Conservation (phyloP, 2,797 vertebrate genomes). For the Danio choprae region DNA sequence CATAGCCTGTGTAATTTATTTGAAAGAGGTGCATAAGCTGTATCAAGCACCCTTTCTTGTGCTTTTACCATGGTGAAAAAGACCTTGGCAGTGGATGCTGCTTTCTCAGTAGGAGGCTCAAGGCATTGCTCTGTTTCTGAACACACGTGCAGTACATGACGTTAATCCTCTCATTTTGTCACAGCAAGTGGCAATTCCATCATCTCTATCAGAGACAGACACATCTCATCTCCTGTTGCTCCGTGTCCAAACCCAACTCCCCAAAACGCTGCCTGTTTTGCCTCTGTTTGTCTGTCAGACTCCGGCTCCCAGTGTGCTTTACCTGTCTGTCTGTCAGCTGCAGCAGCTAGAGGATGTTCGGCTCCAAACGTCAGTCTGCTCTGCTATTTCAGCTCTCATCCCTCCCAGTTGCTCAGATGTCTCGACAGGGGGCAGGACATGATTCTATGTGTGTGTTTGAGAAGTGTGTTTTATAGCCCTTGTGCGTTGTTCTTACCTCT, state of each 20-base stretch:
- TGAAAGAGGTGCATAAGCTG: slow-evolving; percentile 49
- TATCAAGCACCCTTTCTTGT: slow-evolving; percentile 46
- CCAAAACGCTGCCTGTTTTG: slow-evolving; percentile 36
- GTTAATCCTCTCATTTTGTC: slow-evolving; percentile 59
- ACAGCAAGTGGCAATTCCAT: slow-evolving; percentile 60
- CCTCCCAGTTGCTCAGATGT: slow-evolving; percentile 39
- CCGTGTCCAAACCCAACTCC: slow-evolving; percentile 54
- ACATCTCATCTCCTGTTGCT: slow-evolving; percentile 60
- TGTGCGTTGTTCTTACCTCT: neutral
- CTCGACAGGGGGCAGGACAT: slow-evolving; percentile 41
- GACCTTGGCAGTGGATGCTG: slow-evolving; percentile 37
- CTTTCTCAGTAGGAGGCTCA: slow-evolving; percentile 39
- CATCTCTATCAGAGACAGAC: slow-evolving; percentile 60
- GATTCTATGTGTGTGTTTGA: slow-evolving; percentile 57
- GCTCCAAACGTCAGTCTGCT: slow-evolving; percentile 34
- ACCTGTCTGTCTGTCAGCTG: slow-evolving; percentile 55
- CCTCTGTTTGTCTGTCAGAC: slow-evolving; percentile 27
- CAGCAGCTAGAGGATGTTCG: slow-evolving; percentile 33
- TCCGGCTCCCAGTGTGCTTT: slow-evolving; percentile 36
- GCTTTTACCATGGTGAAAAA: slow-evolving; percentile 47
- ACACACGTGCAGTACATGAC: slow-evolving; percentile 29
- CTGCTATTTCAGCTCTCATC: slow-evolving; percentile 28
- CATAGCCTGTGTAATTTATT: slow-evolving; percentile 43
- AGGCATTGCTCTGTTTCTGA: slow-evolving; percentile 38
- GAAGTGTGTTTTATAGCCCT: slow-evolving; percentile 40